These are phyloP conservation scores for Drosophila lutescens DNA, from an alignment of 2,888 invertebrate species.

Conservation along the genomic window DNA sequence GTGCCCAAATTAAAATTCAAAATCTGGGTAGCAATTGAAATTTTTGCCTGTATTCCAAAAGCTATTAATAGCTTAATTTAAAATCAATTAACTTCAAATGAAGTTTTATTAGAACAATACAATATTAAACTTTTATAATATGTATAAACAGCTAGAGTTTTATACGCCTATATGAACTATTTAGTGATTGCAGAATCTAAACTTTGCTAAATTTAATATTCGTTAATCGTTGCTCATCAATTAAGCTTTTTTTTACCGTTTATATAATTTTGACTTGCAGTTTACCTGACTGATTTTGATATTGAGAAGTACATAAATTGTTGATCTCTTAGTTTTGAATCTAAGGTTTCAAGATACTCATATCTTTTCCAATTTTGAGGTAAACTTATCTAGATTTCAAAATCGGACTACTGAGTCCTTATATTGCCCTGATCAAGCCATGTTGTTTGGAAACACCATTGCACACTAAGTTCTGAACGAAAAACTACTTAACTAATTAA, in stretches of 20 bases:
- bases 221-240: neutral
- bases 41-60: neutral
- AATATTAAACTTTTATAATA: neutral
- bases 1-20: conserved; percentile 29
- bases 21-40: conserved; percentile 14
- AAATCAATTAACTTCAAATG: conserved; percentile 20
- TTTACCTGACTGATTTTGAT: neutral
- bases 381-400: too few species aligned
- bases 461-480: neutral
- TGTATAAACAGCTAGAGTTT: too few species aligned
- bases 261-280: neutral
- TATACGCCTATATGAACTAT: too few species aligned
- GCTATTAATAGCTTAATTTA: conserved; percentile 25
- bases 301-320: too few species aligned
- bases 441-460: too few species aligned
- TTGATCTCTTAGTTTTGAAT: too few species aligned
- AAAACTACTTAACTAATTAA: neutral
- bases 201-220: too few species aligned
- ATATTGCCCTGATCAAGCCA: too few species aligned
- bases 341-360: too few species aligned
- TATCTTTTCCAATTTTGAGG: too few species aligned
- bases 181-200: too few species aligned
- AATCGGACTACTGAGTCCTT: too few species aligned
- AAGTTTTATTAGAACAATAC: neutral
- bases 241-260: neutral